Base-by-base conservation (phyloP, 2,113 vertebrate species). In the Limanda limanda region DNA sequence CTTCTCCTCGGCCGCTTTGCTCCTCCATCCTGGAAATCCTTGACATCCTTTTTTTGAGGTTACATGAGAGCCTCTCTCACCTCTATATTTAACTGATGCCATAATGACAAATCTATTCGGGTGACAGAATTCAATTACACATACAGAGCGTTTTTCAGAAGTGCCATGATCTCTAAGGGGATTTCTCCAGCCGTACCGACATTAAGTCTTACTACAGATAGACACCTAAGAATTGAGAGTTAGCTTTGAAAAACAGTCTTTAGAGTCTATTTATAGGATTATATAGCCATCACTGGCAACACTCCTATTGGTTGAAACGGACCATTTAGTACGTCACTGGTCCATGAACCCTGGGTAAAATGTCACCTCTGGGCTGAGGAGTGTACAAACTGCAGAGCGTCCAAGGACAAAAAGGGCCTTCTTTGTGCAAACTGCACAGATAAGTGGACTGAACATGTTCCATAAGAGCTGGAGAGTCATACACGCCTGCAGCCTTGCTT, bases 11-110 rank as follows among this genome's bases (percentile, higher is more conserved):
- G 64, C 1, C 21, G 68, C 63, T 79, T 78, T 75, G 40, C 68
- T 75, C 45, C 62, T 74, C 88, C 82, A 86, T 89, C 81, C 79
- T 88, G 75, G 83, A 88, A 87, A 88, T 86, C 83, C 86, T 89
- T 91, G 90, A 91, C 82, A 88, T 88, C 76, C 79, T 84, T 84
- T 89, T 87, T 74, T 72, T 57, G 77, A 89, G 88, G 88, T 90
- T 85, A 86, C 59, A 52, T 74, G 74, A 78, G 71, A 80, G 76
- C 70, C 71, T 72, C 74, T 60, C 77, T 86, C 51, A 62, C 45
- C 48, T 84, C 76, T 87, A 87, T 87, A 81, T 84, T 87, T 83
- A 89, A 79, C 66, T 77, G 47, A 89, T 67, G 73, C 75, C 62
- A 78, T 75, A 79, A 79, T 80, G 85, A 88, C 76, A 24, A 83